Conservation (phyloP, 2,113 vertebrate genomes). For the Microtus pennsylvanicus region DNA sequence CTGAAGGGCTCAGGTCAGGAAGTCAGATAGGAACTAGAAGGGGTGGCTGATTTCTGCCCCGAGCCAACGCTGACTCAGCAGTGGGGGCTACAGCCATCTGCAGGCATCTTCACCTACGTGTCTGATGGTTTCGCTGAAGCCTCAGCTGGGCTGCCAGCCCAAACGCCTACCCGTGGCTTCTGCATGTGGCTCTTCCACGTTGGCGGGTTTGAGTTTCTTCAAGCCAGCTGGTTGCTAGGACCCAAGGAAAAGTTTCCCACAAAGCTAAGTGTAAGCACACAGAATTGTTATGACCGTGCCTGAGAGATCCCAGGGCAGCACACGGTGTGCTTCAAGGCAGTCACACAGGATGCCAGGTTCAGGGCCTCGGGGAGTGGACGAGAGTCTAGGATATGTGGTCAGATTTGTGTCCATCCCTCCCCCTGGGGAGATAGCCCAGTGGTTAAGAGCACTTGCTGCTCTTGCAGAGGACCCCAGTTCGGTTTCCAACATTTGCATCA, state of each 20-base stretch:
- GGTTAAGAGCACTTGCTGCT: not conserved
- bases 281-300: not conserved
- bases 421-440: not conserved
- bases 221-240: not conserved
- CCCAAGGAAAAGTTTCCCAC: not conserved
- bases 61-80: not conserved
- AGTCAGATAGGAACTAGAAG: not conserved
- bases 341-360: not conserved
- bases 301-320: not conserved
- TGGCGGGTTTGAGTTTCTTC: not conserved
- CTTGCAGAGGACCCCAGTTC: not conserved
- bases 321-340: not conserved
- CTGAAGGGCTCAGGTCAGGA: not conserved
- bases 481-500: not conserved
- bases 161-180: not conserved
- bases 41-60: not conserved
- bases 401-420: not conserved
- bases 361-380: not conserved
- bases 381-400: not conserved
- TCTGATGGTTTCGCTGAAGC: not conserved
- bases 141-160: not conserved
- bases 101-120: not conserved
- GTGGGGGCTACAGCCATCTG: not conserved
- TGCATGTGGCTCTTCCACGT: not conserved
- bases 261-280: not conserved